These are phyloP conservation scores for Eulemur rufifrons DNA, from an alignment of 2,113 vertebrate genomes.

Conservation along the genomic window DNA sequence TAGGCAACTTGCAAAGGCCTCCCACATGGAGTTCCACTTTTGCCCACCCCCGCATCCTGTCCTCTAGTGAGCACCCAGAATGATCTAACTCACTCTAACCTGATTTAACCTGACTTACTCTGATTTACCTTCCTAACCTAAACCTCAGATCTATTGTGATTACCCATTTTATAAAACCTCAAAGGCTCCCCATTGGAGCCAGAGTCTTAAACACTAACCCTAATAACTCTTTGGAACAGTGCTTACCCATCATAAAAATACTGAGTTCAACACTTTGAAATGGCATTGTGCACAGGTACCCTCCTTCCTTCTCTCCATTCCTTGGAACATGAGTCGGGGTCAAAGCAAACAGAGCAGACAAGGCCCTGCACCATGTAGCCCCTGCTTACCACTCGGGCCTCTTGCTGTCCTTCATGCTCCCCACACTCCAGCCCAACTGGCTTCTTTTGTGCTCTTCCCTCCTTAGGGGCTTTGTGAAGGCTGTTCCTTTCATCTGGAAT, in stretches of 20 bases:
- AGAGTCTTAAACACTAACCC: background rate
- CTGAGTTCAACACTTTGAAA: constrained; percentile 16
- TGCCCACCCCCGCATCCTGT: background rate
- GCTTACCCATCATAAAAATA: background rate
- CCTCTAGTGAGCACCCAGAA: background rate
- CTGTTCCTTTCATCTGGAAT: background rate
- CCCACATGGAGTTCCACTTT: no score
- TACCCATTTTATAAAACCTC: background rate
- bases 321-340: background rate
- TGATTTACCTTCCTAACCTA: background rate
- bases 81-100: background rate
- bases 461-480: background rate
- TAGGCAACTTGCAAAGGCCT: background rate
- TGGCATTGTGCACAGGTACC: background rate
- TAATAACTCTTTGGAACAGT: background rate
- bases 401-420: background rate
- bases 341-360: background rate
- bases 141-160: background rate
- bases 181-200: background rate
- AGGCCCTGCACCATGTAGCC: background rate
- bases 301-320: background rate
- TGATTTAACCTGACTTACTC: background rate
- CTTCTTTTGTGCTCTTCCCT: background rate
- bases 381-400: background rate
- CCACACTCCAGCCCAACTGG: background rate